These are phyloP conservation scores for Deilephila elpenor DNA, from an alignment of 2,888 invertebrate genomes.

Conservation along the genomic window DNA sequence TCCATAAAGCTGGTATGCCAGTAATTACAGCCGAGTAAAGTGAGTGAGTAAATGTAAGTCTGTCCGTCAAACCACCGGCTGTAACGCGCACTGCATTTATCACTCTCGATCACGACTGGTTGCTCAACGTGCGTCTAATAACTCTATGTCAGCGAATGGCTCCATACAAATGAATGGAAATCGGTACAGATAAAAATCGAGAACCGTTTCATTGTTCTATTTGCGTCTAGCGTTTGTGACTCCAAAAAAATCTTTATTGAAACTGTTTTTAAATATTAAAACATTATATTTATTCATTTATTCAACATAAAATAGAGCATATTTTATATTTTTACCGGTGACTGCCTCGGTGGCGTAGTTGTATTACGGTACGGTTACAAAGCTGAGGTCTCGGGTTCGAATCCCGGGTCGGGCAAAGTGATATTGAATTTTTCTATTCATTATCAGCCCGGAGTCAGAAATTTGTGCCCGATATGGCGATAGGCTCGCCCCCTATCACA, in stretches of 20 bases:
- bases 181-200: constrained; percentile 14
- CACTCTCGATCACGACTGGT: constrained; percentile 55
- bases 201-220: not conserved
- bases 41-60: constrained; percentile 59
- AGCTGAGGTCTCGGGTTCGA: too few species aligned
- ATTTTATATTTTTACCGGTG: too few species aligned
- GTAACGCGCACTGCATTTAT: constrained; percentile 57
- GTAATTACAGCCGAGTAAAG: constrained; percentile 60
- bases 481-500: too few species aligned
- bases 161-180: constrained; percentile 36
- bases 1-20: constrained; percentile 68
- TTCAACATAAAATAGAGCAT: too few species aligned
- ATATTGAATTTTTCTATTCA: too few species aligned
- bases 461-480: too few species aligned
- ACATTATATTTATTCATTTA: too few species aligned
- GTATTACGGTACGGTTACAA: too few species aligned
- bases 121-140: constrained; percentile 44
- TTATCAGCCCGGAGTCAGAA: too few species aligned
- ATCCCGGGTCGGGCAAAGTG: too few species aligned
- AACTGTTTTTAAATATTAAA: too few species aligned
- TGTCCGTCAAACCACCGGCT: constrained; percentile 57
- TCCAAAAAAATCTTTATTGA: not conserved
- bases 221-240: not conserved
- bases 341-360: too few species aligned
- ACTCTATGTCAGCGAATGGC: constrained; percentile 35